phyloP scores from a whole-genome alignment of 1,140 invertebrate genomes.

The Philaenus spumarius region DNA sequence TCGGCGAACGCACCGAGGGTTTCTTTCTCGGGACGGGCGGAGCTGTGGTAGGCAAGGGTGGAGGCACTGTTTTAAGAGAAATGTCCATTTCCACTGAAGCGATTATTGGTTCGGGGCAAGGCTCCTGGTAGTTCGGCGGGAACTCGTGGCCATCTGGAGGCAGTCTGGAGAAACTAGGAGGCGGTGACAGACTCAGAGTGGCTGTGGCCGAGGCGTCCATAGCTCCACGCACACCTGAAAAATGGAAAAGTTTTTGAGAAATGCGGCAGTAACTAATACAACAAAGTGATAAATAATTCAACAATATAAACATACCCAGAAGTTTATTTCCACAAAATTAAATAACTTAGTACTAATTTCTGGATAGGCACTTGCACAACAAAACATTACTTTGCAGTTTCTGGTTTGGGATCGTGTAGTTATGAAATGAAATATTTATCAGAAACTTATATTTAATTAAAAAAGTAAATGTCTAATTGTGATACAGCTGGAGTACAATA shows the following conservation, averaged over 20 bases:
- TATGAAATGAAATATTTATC: too few relatives aligned
- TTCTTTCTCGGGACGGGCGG: constrained; percentile 27
- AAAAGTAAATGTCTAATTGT: too few relatives aligned
- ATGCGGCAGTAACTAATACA: too few relatives aligned
- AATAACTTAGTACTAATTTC: too few relatives aligned
- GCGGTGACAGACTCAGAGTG: constrained; percentile 24
- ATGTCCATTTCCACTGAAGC: background rate
- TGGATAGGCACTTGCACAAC: too few relatives aligned
- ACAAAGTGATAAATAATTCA: too few relatives aligned
- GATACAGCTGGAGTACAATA: too few relatives aligned
- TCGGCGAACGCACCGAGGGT: constrained; percentile 32
- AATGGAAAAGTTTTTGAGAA: constrained; percentile 32
- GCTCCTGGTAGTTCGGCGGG: constrained; percentile 46
- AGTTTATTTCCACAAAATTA: too few relatives aligned
- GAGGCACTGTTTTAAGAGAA: constrained; percentile 29
- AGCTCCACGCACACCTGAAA: constrained; percentile 13
- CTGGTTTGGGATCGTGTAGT: too few relatives aligned
- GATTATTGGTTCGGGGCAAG: constrained; percentile 1
- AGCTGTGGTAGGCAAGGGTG: constrained; percentile 33
- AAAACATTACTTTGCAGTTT: too few relatives aligned
- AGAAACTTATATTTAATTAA: too few relatives aligned
- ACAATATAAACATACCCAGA: too few relatives aligned
- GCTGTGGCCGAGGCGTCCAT: constrained; percentile 14
- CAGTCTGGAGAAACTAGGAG: constrained; percentile 51
- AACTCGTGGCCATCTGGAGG: constrained; percentile 86